Percentiles rank a stretch among this genome's conserved stretches.
phyloP scores from a whole-genome alignment of 2,113 vertebrate species.

The Myotis davidii region DNA sequence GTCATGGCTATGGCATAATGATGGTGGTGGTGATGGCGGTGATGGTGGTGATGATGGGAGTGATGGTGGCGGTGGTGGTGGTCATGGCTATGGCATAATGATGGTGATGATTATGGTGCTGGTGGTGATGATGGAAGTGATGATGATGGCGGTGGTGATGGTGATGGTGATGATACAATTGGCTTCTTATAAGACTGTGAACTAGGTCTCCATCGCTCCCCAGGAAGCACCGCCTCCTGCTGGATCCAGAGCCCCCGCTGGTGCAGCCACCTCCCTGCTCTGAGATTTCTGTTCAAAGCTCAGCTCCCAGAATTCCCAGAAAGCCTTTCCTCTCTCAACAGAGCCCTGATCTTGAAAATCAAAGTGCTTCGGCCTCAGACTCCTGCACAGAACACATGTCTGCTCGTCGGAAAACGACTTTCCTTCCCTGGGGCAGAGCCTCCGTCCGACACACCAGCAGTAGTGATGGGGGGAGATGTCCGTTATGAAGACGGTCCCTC shows the following conservation, averaged over 20 bases:
- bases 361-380: neutral
- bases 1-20: no score
- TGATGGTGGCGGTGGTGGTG: rapidly evolving
- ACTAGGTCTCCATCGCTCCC: neutral
- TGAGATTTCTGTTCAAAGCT: neutral
- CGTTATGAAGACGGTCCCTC: rapidly evolving
- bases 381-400: rapidly evolving
- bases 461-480: rapidly evolving
- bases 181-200: neutral
- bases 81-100: rapidly evolving
- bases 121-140: rapidly evolving
- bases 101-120: rapidly evolving
- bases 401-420: neutral
- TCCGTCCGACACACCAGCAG: neutral
- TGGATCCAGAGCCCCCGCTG: neutral
- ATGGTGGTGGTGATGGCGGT: neutral
- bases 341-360: neutral
- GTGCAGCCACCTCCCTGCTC: neutral
- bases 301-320: neutral
- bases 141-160: rapidly evolving
- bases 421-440: neutral
- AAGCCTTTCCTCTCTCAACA: neutral
- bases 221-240: neutral
- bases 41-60: rapidly evolving
- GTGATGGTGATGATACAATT: neutral